Percentiles rank a stretch among this genome's conserved stretches.
phyloP scores from a whole-genome alignment of 1,140 invertebrate species.

The Chrysopa pallens region DNA sequence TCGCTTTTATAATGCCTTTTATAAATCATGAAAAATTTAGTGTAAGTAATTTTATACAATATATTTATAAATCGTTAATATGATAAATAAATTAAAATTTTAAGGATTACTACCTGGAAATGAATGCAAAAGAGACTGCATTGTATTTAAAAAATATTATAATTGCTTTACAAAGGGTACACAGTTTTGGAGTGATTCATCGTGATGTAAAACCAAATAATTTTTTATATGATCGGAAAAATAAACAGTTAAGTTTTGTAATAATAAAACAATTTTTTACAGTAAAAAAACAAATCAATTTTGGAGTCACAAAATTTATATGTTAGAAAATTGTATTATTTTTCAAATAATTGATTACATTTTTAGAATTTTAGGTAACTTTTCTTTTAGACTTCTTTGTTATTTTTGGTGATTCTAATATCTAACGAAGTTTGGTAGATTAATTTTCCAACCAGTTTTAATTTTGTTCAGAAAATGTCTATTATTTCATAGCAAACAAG shows the following conservation, averaged over 20 bases:
- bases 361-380: too few relatives aligned
- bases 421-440: too few relatives aligned
- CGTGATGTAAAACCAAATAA: conserved; percentile 88
- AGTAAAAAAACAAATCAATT: too few relatives aligned
- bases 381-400: too few relatives aligned
- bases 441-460: too few relatives aligned
- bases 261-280: too few relatives aligned
- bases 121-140: conserved; percentile 51
- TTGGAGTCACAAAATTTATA: too few relatives aligned
- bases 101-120: conserved; percentile 57
- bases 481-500: too few relatives aligned
- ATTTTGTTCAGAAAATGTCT: too few relatives aligned
- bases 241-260: conserved; percentile 32
- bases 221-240: conserved; percentile 70
- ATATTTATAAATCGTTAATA: background rate
- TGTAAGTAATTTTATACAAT: conserved; percentile 30
- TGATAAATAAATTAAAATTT: conserved; percentile 14
- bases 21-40: conserved; percentile 64
- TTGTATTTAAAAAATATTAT: conserved; percentile 71
- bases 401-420: too few relatives aligned
- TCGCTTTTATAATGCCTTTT: conserved; percentile 83
- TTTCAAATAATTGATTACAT: too few relatives aligned
- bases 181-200: conserved; percentile 74
- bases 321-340: conserved; percentile 1
- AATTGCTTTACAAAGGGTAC: conserved; percentile 59